Base-by-base conservation (phyloP, 1,140 invertebrate species). In the Calycopis cecrops region DNA sequence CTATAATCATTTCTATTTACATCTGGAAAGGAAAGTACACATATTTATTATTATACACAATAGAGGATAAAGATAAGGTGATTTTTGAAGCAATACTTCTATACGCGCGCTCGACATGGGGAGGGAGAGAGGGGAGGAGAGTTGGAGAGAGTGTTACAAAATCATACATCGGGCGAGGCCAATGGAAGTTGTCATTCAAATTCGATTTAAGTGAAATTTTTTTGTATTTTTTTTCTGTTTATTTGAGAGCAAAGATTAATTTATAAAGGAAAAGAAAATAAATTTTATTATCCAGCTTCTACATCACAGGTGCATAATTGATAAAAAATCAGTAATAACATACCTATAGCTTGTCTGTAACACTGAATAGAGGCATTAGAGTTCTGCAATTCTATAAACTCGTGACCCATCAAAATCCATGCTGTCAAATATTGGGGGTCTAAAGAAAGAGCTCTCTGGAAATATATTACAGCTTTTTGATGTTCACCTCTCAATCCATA, bases 341-440 rank as follows among this genome's bases (percentile, higher is more conserved):
- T 84, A 97, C 96, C 96, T 63, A 99, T 96, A 28, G 98, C 98
- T 88, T 98, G 96, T 71, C 98, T 90, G 84, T 99, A 99, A 74
- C 97, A 97, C 73, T 98, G 96, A 74, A 99, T 98, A 8, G 98
- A 98, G 12, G 97, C 97, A 88, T 97, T 97, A 0, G 96, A 97
- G 85, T 99, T 99, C 85, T 99, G 99, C 85, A 99, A 92, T 89
- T 99, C 98, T 93, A 99, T 98, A 86, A 97, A 99, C 87, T 99
- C 98, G 81, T 99, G 98, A 0, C 99, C 99, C 91, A 99, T 96
- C 21, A 99, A 87, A 0, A 98, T 99, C 97, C 98, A 99, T 0
- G 97, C 97, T 1, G 96, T 94, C 17, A 98, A 87, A 81, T 98
- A 98, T 65, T 97, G 93, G 0, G 98, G 97, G 90, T 99, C 98